These are phyloP conservation scores for Phengaris alcon DNA, from an alignment of 2,888 invertebrate species.

Conservation along the genomic window DNA sequence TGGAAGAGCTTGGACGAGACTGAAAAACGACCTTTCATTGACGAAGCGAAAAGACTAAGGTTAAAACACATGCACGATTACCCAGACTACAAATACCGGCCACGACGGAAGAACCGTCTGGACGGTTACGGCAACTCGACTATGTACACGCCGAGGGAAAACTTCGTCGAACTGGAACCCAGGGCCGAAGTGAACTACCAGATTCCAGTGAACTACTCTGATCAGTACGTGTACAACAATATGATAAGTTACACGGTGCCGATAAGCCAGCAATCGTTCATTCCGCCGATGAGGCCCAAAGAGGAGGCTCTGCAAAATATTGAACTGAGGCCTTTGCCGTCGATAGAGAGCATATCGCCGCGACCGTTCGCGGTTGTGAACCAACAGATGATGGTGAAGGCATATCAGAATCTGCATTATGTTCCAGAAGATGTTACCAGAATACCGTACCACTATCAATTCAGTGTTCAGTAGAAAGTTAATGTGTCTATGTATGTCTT, in stretches of 20 bases:
- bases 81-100: conserved; percentile 85
- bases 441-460: conserved; percentile 72
- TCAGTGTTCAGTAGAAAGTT: conserved; percentile 55
- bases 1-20: conserved; percentile 90
- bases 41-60: conserved; percentile 90
- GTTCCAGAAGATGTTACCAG: conserved; percentile 68
- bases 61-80: conserved; percentile 85
- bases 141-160: conserved; percentile 57
- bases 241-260: conserved; percentile 68
- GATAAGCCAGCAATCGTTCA: conserved; percentile 58
- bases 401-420: conserved; percentile 71
- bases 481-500: background rate
- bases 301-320: conserved; percentile 60
- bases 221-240: conserved; percentile 67
- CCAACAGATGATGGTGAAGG: conserved; percentile 76
- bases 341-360: conserved; percentile 73
- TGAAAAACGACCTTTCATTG: conserved; percentile 92
- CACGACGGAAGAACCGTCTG: conserved; percentile 80
- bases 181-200: conserved; percentile 60
- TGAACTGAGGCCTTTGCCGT: conserved; percentile 67
- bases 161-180: conserved; percentile 64
- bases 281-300: conserved; percentile 59
- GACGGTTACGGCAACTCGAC: conserved; percentile 58
- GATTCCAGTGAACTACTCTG: conserved; percentile 59
- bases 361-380: conserved; percentile 69